Evolutionary conservation across 2,888 invertebrate genomes (phyloP), one percentile per base, ranked within the genome.

Genomic region (Aphidius colemani): DNA sequence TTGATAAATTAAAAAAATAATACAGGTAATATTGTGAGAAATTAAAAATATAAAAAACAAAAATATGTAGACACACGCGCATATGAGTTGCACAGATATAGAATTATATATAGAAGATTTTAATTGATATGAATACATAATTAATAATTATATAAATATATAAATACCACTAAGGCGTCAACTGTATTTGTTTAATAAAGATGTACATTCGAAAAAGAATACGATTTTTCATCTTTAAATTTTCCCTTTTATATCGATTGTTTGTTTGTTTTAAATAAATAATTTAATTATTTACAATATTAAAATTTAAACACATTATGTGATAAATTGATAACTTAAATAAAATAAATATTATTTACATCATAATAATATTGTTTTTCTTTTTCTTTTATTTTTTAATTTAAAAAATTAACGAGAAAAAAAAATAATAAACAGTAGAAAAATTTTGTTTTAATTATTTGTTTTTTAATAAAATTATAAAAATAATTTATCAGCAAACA

Each of bases 111-210:
- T 30, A 30, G 30, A 77, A 75, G 76, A 77, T 67, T 70, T 78
- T 30, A 30, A 30, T 30, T 30, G 5, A 30, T 5, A 30, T 30
- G 3, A 30, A 79, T 75, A 76, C 76, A 70, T 75, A 76, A 77
- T 71, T 78, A 79, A 77, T 67, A 70, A 68, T 67, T 66, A 65
- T 70, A 69, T 60, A 72, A 78, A 81, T 65, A 70, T 80, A 81
- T 79, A 81, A 80, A 81, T 81, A 81, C 75, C 74, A 78, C 77
- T 81, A 82, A 80, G 78, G 79, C 79, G 79, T 82, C 81, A 82
- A 81, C 80, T 82, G 82, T 82, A 82, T 82, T 82, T 82, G 81
- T 82, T 82, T 82, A 82, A 82, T 82, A 82, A 82, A 82, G 81
- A 81, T 82, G 81, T 81, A 82, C 80, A 82, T 81, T 81, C 79